These are phyloP conservation scores for Lithophane socia DNA, from an alignment of 2,888 invertebrate genomes.

Conservation along the genomic window DNA sequence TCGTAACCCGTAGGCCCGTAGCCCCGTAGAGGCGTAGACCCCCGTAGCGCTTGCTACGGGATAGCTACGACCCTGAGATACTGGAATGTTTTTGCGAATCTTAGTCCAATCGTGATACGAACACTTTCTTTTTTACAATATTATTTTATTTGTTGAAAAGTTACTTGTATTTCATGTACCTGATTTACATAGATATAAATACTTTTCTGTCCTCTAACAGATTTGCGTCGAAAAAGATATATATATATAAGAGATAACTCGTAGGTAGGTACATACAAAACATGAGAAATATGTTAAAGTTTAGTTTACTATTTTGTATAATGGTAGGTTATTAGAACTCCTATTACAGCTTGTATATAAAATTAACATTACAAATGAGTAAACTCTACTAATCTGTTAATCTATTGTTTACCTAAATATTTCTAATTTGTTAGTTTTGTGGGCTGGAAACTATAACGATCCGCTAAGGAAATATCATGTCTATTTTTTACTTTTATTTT, in stretches of 20 bases:
- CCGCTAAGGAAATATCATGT: background rate
- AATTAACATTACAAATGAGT: conserved; percentile 37
- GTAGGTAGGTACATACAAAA: background rate
- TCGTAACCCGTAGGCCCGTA: conserved; percentile 23
- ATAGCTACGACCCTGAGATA: conserved; percentile 23
- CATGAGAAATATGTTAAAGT: background rate
- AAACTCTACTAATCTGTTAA: conserved; percentile 15
- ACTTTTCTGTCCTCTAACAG: too few species aligned
- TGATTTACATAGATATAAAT: background rate
- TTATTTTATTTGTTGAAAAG: background rate
- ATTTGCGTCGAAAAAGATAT: background rate
- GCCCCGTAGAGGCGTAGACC: conserved; percentile 21
- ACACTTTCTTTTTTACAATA: background rate
- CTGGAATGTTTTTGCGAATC: background rate
- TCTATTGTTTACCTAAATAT: conserved; percentile 1
- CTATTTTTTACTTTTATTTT: background rate
- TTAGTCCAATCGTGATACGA: background rate
- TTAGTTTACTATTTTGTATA: background rate
- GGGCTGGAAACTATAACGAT: background rate
- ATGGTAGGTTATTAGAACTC: conserved; percentile 8
- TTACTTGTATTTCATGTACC: background rate
- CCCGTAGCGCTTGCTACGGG: conserved; percentile 35
- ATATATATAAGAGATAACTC: background rate
- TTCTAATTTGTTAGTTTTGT: conserved; percentile 19
- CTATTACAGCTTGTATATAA: conserved; percentile 17